These are phyloP conservation scores for Mungos mungo DNA, from an alignment of 2,113 vertebrate species.

Conservation along the genomic window DNA sequence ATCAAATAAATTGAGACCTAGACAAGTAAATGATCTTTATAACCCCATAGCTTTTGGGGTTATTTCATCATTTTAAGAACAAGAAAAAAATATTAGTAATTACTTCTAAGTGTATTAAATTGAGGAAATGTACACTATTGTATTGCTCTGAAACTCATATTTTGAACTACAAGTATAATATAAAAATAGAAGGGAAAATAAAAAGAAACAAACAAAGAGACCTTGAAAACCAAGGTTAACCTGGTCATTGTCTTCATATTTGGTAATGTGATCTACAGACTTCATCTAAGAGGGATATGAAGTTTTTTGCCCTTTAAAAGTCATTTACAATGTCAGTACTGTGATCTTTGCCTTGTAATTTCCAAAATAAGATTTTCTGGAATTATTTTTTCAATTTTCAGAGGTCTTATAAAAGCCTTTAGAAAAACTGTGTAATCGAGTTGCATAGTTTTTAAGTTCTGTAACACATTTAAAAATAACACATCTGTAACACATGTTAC, in stretches of 20 bases:
- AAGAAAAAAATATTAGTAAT: constrained; percentile 62
- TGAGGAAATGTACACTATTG: constrained; percentile 45
- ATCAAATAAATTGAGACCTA: constrained; percentile 72
- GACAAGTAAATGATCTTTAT: constrained; percentile 59
- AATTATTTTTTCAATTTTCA: background rate
- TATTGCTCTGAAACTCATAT: constrained; percentile 57
- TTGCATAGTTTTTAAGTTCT: background rate
- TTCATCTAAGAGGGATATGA: constrained; percentile 53
- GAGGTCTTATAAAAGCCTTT: background rate
- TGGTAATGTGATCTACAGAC: constrained; percentile 57
- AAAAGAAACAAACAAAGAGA: constrained; percentile 66
- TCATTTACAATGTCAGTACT: constrained; percentile 59
- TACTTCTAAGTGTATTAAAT: constrained; percentile 73
- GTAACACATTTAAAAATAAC: background rate
- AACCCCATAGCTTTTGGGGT: constrained; percentile 58
- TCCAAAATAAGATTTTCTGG: background rate
- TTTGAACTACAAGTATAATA: constrained; percentile 61
- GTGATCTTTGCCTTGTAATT: constrained; percentile 12
- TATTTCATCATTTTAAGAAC: constrained; percentile 66
- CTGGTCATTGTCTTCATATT: constrained; percentile 57
- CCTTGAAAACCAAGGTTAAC: constrained; percentile 70
- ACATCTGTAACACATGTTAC: background rate
- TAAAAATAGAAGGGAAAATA: constrained; percentile 51
- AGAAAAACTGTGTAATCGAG: background rate
- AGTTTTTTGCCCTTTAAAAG: constrained; percentile 58